Evolutionary conservation across 2,888 invertebrate genomes (phyloP).

Genomic region (Cremastinae sp.): DNA sequence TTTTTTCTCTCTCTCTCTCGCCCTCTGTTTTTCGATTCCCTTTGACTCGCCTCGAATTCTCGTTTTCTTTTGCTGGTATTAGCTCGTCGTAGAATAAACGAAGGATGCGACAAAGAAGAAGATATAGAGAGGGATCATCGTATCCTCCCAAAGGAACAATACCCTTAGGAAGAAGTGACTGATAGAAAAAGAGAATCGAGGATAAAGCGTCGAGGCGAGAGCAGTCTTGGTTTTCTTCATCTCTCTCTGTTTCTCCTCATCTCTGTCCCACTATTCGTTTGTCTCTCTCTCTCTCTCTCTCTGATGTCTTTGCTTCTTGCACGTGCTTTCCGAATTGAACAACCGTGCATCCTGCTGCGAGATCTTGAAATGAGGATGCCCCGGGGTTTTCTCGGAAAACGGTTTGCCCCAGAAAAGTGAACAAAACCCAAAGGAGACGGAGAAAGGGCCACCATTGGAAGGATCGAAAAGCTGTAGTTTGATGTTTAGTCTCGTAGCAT

Average conservation of each 20-base stretch:
- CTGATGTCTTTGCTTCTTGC: constrained; percentile 21
- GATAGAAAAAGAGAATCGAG: constrained; percentile 12
- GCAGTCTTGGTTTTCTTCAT: too few relatives aligned
- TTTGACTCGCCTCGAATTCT: neutral
- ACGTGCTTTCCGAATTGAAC: constrained; percentile 36
- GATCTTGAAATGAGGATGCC: constrained; percentile 33
- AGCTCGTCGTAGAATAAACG: constrained; percentile 29
- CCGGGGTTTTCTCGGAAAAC: constrained; percentile 43
- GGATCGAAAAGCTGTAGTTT: constrained; percentile 29
- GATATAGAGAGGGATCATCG: neutral
- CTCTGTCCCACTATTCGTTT: too few relatives aligned
- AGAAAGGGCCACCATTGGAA: constrained; percentile 26
- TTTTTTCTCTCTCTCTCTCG: constrained; percentile 1
- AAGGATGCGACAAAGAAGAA: constrained; percentile 18
- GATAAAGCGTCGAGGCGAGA: neutral
- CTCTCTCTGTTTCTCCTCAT: too few relatives aligned
- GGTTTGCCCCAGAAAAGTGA: constrained; percentile 44
- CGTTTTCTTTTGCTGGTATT: constrained; percentile 13
- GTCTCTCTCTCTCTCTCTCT: neutral
- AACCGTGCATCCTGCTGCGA: constrained; percentile 29
- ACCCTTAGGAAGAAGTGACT: constrained; percentile 19
- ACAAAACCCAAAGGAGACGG: constrained; percentile 10
- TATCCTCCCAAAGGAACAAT: constrained; percentile 27
- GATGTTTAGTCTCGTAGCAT: constrained; percentile 48
- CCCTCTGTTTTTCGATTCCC: constrained; percentile 4